phyloP scores from a whole-genome alignment of 2,113 vertebrate species.

The Haemorhous mexicanus region DNA sequence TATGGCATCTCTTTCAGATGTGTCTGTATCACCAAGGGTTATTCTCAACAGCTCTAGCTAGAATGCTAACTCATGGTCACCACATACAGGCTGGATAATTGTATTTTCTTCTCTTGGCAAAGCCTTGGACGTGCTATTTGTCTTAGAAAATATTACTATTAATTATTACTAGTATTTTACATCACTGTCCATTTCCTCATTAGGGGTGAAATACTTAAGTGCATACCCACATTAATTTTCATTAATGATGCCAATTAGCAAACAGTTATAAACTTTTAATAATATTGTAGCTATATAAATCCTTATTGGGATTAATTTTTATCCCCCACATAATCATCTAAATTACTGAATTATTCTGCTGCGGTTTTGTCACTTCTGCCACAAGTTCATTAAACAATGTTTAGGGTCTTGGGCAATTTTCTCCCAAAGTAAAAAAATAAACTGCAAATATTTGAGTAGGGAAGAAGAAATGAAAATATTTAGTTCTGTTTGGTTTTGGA shows the following conservation, averaged over 20 bases:
- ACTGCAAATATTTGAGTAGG: background rate
- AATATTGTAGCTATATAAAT: slow-evolving; percentile 36
- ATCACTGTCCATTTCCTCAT: slow-evolving; percentile 21
- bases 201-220: background rate
- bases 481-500: background rate
- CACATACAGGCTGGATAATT: background rate
- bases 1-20: background rate
- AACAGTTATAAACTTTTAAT: slow-evolving; percentile 32
- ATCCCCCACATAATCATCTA: background rate
- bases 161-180: slow-evolving; percentile 14
- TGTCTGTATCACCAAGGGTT: background rate
- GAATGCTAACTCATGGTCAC: background rate
- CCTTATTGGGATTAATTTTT: slow-evolving; percentile 1
- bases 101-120: background rate
- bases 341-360: background rate
- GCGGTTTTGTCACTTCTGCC: background rate
- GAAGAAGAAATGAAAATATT: background rate
- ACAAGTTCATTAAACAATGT: background rate
- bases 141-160: background rate
- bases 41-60: background rate
- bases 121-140: background rate
- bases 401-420: background rate
- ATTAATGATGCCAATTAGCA: slow-evolving; percentile 32
- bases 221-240: background rate
- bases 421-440: background rate